Base-by-base conservation (phyloP, 1,140 invertebrate genomes). In the Magallana ariakensis region DNA sequence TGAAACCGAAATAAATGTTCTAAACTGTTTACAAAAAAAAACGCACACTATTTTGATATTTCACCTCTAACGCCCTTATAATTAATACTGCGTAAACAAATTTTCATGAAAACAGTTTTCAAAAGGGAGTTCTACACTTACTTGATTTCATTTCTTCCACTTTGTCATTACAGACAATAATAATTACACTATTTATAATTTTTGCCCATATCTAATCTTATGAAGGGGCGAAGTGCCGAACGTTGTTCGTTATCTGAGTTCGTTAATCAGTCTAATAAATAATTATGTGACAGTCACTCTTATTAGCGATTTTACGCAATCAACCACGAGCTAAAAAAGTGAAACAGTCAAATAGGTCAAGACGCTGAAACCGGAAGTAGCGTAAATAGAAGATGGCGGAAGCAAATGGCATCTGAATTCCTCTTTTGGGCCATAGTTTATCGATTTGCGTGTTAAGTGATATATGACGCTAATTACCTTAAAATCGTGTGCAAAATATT, bases 341-440 rank as follows among this genome's bases (percentile, higher is more conserved):
- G 33, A 22, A 75, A 75, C 22, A 46, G 22, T 33, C 66, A 75
- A 26, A 75, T 11, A 75, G 66, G 66, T 46, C 66, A 75, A 75
- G 66, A 75, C 22, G 66, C 66, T 26, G 66, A 33, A 75, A 75
- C 19, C 66, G 66, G 66, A 75, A 75, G 33, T 75, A 22, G 11
- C 22, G 33, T 26, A 75, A 75, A 26, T 16, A 60, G 58, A 26
- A 75, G 22, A 75, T 75, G 66, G 66, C 66, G 66, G 66, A 75
- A 75, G 66, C 8, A 60, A 60, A 60, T 60, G 58, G 15, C 58
- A 60, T n/a, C 58, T 60, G 58, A 75, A 46, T 33, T 75, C 15
- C 22, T 75, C 22, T 75, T 75, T 75, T 75, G 66, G 66, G 33
- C 66, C 66, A 33, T 75, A 22, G 66, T 46, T 33, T 75, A 75